phyloP scores from a whole-genome alignment of 2,113 vertebrate genomes.

The Theristicus caerulescens region DNA sequence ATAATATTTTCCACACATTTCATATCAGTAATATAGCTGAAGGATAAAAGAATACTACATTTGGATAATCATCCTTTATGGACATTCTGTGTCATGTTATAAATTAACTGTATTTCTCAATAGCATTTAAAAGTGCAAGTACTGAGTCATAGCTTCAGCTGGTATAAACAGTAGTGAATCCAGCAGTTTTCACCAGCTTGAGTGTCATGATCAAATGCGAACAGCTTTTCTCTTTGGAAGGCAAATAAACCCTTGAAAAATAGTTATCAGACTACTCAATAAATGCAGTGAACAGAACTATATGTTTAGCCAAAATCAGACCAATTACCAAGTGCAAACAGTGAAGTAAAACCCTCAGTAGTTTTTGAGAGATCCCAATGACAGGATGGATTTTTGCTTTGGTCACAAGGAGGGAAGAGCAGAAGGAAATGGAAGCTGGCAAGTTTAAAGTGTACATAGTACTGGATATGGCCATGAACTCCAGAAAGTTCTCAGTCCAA shows the following conservation, averaged over 20 bases:
- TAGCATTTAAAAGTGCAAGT: not conserved
- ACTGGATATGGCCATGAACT: fast-evolving
- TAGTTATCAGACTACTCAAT: not conserved
- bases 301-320: not conserved
- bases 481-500: not conserved
- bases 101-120: not conserved
- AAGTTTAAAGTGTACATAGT: not conserved
- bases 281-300: not conserved
- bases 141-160: constrained; percentile 15
- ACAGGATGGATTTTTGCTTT: not conserved
- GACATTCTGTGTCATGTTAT: not conserved
- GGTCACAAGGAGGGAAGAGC: not conserved
- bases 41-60: not conserved
- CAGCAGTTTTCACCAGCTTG: constrained; percentile 20
- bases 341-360: not conserved
- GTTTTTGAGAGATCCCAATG: not conserved
- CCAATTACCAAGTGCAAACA: not conserved
- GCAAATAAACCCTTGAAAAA: constrained; percentile 22
- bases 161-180: not conserved
- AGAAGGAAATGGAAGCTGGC: not conserved
- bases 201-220: not conserved
- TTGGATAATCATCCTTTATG: constrained; percentile 6
- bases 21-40: not conserved
- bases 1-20: constrained; percentile 39
- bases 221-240: not conserved